phyloP scores from a whole-genome alignment of 1,140 invertebrate genomes.

The Megalopta genalis region DNA sequence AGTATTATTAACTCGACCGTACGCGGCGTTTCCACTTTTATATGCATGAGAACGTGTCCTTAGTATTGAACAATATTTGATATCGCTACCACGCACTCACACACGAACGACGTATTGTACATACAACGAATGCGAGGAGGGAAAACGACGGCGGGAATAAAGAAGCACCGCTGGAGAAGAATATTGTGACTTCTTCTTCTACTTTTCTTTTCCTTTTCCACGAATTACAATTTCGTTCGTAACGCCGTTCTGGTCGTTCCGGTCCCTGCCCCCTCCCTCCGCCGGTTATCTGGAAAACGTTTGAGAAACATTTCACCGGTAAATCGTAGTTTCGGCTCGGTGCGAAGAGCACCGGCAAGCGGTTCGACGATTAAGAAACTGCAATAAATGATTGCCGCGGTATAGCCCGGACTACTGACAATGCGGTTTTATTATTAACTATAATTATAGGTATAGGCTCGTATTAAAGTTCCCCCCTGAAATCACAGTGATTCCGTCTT shows the following conservation, averaged over 20 bases:
- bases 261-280: too few species aligned
- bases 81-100: background rate
- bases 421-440: conserved; percentile 79
- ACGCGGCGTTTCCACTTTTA: conserved; percentile 30
- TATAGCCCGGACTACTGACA: conserved; percentile 69
- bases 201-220: too few species aligned
- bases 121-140: background rate
- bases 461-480: conserved; percentile 67
- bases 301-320: background rate
- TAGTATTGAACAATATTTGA: conserved; percentile 4
- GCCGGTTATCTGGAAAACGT: too few species aligned
- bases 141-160: too few species aligned
- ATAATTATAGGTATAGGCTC: conserved; percentile 74
- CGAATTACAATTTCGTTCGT: too few species aligned
- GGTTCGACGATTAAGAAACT: conserved; percentile 40
- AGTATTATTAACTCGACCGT: conserved; percentile 9
- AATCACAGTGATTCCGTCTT: conserved; percentile 75
- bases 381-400: conserved; percentile 44
- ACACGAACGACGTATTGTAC: background rate
- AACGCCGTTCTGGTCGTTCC: too few species aligned
- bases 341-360: background rate
- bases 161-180: too few species aligned
- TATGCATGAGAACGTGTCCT: background rate
- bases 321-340: background rate
- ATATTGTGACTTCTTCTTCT: too few species aligned